A percentile compares a stretch with the other conserved stretches of the same genome.
Evolutionary conservation across 2,113 vertebrate species (phyloP).

Genomic region (Hylia prasina): DNA sequence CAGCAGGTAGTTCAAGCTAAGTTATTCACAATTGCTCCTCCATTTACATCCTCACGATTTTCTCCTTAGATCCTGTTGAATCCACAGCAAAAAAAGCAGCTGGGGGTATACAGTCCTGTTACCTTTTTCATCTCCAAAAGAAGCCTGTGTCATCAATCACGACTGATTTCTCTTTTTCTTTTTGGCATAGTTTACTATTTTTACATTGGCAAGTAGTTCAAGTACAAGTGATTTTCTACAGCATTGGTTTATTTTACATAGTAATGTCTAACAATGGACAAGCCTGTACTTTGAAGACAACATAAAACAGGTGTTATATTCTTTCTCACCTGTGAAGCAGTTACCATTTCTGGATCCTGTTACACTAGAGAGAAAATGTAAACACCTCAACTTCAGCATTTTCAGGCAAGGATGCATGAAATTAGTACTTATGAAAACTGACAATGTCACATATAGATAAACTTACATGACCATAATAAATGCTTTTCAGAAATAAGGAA

Average conservation of each 20-base stretch:
- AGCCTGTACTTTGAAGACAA: conserved; percentile 6
- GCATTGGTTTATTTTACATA: conserved; percentile 15
- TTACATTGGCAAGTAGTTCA: conserved; percentile 52
- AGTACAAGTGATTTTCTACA: conserved; percentile 49
- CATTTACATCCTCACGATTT: not conserved
- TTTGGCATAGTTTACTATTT: conserved; percentile 33
- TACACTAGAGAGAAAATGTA: not conserved
- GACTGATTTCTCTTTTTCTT: not conserved
- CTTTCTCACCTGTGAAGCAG: conserved; percentile 47
- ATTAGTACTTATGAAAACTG: not conserved
- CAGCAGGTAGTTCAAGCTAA: not conserved
- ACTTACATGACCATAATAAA: not conserved
- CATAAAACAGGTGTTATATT: conserved; percentile 43
- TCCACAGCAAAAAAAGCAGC: conserved; percentile 15
- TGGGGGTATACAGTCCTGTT: not conserved
- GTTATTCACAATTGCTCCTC: not conserved
- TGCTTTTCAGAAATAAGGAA: not conserved
- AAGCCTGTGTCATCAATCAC: not conserved
- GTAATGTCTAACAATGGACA: not conserved
- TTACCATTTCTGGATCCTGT: conserved; percentile 7
- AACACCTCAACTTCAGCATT: conserved; percentile 11
- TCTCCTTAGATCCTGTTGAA: not conserved
- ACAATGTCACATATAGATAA: not conserved
- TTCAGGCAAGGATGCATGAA: not conserved
- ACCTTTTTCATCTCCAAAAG: not conserved